Evolutionary conservation across 2,797 vertebrate species (phyloP).

Genomic region (Manis pentadactyla): DNA sequence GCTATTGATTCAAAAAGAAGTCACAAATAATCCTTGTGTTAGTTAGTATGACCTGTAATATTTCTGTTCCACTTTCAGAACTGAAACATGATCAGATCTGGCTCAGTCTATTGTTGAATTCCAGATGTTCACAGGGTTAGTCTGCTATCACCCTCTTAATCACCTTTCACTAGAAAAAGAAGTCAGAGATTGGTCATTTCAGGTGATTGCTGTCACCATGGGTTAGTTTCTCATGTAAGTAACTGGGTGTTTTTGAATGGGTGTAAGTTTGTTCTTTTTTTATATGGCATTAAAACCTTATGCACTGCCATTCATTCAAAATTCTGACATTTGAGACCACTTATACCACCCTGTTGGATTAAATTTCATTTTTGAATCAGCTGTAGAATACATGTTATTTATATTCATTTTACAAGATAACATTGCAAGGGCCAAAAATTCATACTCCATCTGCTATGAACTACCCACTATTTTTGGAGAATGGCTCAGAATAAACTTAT

Average conservation of each 20-base stretch:
- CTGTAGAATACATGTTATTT: constrained; percentile 32
- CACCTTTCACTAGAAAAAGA: not conserved
- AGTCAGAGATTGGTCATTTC: not conserved
- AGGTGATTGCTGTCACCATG: not conserved
- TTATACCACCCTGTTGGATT: not conserved
- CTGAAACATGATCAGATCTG: constrained; percentile 46
- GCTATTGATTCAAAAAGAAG: not conserved
- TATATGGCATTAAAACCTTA: constrained; percentile 43
- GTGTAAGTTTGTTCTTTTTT: constrained; percentile 15
- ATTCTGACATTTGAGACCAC: constrained; percentile 34
- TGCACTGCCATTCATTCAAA: constrained; percentile 40
- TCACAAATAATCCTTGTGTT: not conserved
- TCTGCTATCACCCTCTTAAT: constrained; percentile 28
- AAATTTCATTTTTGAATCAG: constrained; percentile 27
- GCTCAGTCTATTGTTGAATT: not conserved
- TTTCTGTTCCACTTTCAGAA: constrained; percentile 44
- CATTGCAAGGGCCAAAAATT: not conserved
- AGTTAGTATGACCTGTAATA: not conserved
- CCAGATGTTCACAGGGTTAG: constrained; percentile 56
- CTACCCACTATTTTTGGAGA: not conserved
- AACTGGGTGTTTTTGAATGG: constrained; percentile 43
- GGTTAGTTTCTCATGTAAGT: constrained; percentile 32
- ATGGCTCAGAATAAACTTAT: not conserved
- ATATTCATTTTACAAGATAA: constrained; percentile 42
- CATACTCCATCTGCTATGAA: not conserved